These are phyloP conservation scores for Isaurus tuberculatus DNA, from an alignment of 92 coral and sea anemone genomes.

Conservation along the genomic window DNA sequence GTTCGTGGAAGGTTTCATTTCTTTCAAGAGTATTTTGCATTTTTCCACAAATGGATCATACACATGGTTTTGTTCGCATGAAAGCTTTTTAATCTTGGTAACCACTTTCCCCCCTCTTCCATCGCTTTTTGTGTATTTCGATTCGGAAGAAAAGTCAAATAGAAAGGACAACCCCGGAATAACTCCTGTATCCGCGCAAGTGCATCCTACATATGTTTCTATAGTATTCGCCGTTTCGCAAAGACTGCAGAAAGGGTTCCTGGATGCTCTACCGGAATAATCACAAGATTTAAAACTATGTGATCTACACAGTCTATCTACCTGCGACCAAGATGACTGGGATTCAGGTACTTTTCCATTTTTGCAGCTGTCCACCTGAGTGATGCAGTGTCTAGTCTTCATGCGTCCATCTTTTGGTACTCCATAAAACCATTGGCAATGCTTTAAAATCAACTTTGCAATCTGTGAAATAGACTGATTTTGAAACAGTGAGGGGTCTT, in stretches of 20 bases:
- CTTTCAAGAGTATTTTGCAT: background rate
- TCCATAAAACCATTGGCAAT: no score
- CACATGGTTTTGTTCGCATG: background rate
- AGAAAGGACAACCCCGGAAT: constrained; percentile 1
- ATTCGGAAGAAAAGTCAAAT: constrained; percentile 29
- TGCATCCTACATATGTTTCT: background rate
- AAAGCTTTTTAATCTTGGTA: no score
- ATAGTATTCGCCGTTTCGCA: no score
- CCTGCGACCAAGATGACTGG: background rate
- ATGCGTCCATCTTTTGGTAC: no score
- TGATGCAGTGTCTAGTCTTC: constrained; percentile 6
- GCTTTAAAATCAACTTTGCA: no score
- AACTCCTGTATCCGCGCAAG: background rate
- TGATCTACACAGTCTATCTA: background rate
- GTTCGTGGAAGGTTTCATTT: background rate
- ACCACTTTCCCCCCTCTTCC: background rate
- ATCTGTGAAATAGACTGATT: no score
- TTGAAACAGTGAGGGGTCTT: no score
- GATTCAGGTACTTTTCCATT: background rate
- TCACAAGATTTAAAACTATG: constrained; percentile 2
- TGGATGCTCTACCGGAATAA: background rate
- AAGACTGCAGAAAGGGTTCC: no score
- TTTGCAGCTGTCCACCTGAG: no score
- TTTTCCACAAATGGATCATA: background rate
- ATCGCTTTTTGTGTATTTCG: background rate